Evolutionary conservation across 2,888 invertebrate genomes (phyloP), one percentile per base, ranked within the genome.

Genomic region (Acrobasis repandana): DNA sequence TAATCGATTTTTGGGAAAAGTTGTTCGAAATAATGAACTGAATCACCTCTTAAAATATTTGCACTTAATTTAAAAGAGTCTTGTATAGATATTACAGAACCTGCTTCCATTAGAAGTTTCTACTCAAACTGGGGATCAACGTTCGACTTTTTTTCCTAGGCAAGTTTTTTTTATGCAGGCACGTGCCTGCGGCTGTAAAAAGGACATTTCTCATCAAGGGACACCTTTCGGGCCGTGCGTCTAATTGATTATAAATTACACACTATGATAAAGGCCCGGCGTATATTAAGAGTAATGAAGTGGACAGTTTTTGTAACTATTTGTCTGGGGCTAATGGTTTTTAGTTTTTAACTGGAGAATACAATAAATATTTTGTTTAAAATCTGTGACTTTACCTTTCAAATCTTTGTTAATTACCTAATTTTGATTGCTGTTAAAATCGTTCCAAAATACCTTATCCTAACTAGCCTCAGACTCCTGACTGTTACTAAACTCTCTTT

Each of bases 101-200:
- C 28, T 28, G 8, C 28, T 28, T 28, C 8, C 28, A 28, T 28
- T n/a, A n/a, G 11, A 43, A 10, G 2, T 14, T 14, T 43, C 0
- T 43, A n/a, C n/a, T 14, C 11, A n/a, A 43, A 11, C 28, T 14
- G 10, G 16, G 3, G 9, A 9, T 52, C 4, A 1, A n/a, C 18
- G 15, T 20, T 15, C n/a, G n/a, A n/a, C 36, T 9, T 36, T 18
- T 14, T 38, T 36, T 38, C 20, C 16, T 56, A 65, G 65, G 69
- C 71, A 66, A 67, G 61, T 72, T 75, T 77, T 76, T 77, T 77
- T 76, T 77, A 65, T 58, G 34, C 49, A 51, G 65, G 61, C 79
- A 75, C 82, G 81, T 74, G 80, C 47, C 52, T 33, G 36, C 62
- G 33, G 62, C 34, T 66, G 61, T 75, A 77, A 76, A 74, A 72